A percentile compares a stretch with the other conserved stretches of the same genome.
phyloP scores from a whole-genome alignment of 2,888 invertebrate genomes.

The Troilus luridus region DNA sequence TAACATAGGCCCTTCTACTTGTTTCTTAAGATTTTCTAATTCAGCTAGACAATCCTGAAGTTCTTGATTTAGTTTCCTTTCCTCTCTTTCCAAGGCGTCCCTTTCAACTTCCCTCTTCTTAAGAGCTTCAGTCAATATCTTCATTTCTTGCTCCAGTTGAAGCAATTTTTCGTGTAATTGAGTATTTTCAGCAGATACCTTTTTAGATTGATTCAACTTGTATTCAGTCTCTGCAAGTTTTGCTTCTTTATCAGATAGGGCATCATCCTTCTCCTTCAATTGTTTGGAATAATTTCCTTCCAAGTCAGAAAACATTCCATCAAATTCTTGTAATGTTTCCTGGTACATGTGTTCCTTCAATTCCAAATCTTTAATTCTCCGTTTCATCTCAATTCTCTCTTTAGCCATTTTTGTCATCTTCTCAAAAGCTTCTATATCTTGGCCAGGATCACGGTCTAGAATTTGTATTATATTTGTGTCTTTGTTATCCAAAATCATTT shows the following conservation, averaged over 20 bases:
- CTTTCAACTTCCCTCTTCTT: constrained; percentile 64
- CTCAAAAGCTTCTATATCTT: constrained; percentile 70
- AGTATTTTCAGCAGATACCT: constrained; percentile 62
- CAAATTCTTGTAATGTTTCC: constrained; percentile 80
- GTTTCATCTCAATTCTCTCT: constrained; percentile 75
- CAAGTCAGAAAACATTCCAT: constrained; percentile 80
- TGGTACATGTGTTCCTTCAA: constrained; percentile 78
- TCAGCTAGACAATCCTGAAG: constrained; percentile 72
- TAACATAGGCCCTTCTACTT: constrained; percentile 70
- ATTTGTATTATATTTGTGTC: constrained; percentile 51
- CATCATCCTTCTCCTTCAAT: constrained; percentile 73
- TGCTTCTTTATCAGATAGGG: constrained; percentile 72
- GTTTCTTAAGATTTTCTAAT: constrained; percentile 70
- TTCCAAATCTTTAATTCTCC: constrained; percentile 76
- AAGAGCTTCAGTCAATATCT: constrained; percentile 73
- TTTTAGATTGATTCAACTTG: constrained; percentile 69
- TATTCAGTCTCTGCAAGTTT: constrained; percentile 72
- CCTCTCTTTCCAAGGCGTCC: constrained; percentile 70
- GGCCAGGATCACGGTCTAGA: constrained; percentile 54
- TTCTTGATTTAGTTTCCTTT: constrained; percentile 72
- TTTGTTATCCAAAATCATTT: constrained; percentile 59
- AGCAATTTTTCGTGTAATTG: constrained; percentile 68
- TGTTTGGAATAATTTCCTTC: constrained; percentile 77
- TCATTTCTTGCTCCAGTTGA: constrained; percentile 72
- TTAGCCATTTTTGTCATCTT: constrained; percentile 72